These are phyloP conservation scores for Candidula unifasciata DNA, from an alignment of 2,888 invertebrate genomes.

Conservation along the genomic window DNA sequence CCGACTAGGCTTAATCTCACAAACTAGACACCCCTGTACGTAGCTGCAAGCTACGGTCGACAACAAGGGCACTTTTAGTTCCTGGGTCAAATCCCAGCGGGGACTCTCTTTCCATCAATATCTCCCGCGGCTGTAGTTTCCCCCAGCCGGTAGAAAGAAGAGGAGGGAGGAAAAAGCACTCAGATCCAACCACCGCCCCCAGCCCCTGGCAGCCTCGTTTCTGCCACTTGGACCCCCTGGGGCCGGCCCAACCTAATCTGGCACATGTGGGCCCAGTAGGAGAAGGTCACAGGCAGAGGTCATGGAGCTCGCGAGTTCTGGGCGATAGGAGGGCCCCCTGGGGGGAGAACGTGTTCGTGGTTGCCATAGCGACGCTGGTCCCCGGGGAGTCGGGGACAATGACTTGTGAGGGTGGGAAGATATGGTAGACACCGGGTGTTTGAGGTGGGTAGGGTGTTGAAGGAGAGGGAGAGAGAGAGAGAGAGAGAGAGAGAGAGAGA, in stretches of 20 bases:
- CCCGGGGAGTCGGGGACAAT: slow-evolving; percentile 57
- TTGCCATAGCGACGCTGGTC: slow-evolving; percentile 57
- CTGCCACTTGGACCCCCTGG: slow-evolving; percentile 45
- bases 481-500: not conserved
- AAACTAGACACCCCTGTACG: not conserved
- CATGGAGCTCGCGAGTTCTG: slow-evolving; percentile 25
- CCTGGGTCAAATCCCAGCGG: slow-evolving; percentile 52
- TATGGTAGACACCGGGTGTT: not conserved
- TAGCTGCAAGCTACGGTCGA: not conserved
- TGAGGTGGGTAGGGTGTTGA: not conserved
- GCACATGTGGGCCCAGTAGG: slow-evolving; percentile 32
- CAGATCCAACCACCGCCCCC: not conserved
- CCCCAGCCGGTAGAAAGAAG: not conserved
- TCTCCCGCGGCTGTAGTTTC: slow-evolving; percentile 14
- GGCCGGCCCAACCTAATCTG: slow-evolving; percentile 24
- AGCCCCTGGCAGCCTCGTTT: slow-evolving; percentile 27
- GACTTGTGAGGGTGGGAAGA: slow-evolving; percentile 54
- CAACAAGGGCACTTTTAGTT: slow-evolving; percentile 11
- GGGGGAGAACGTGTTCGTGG: slow-evolving; percentile 41
- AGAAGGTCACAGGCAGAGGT: slow-evolving; percentile 39
- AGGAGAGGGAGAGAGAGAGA: not conserved
- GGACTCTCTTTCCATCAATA: slow-evolving; percentile 43
- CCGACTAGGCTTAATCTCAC: not conserved
- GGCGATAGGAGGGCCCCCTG: slow-evolving; percentile 44
- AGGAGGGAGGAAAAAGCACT: no score